Percentiles rank a stretch among this genome's conserved stretches.
Conservation (phyloP, 2,888 invertebrate genomes). For the Aphodius sticticus region DNA sequence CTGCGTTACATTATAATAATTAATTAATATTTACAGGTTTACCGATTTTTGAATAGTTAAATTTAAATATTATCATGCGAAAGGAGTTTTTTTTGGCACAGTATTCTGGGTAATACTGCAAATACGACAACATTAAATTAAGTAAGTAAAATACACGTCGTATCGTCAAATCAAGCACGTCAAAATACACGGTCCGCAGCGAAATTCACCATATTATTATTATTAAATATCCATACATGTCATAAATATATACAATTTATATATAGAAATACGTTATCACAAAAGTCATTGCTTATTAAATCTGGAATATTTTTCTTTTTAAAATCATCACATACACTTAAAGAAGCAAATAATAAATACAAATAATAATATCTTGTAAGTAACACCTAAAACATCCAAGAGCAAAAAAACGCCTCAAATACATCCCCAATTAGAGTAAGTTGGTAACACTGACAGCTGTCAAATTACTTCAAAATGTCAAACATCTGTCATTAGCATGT, state of each 20-base stretch:
- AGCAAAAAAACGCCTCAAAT: constrained; percentile 40
- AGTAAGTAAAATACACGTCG: constrained; percentile 44
- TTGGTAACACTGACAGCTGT: constrained; percentile 10
- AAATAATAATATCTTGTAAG: constrained; percentile 39
- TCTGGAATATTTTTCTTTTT: constrained; percentile 56
- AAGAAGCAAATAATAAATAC: constrained; percentile 54
- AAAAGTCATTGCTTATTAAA: constrained; percentile 57
- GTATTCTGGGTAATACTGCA: constrained; percentile 54
- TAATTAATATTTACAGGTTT: not conserved
- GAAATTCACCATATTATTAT: constrained; percentile 22
- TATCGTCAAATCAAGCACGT: constrained; percentile 12
- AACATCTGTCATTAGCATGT: too few relatives aligned
- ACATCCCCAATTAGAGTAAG: constrained; percentile 31
- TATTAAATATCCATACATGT: constrained; percentile 38
- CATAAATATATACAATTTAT: constrained; percentile 37
- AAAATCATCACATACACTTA: constrained; percentile 56
- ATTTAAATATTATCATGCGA: constrained; percentile 38
- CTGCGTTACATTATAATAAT: constrained; percentile 12
- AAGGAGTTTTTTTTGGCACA: constrained; percentile 53
- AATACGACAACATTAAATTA: constrained; percentile 48
- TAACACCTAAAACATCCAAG: not conserved
- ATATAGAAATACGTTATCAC: constrained; percentile 54
- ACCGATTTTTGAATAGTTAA: not conserved
- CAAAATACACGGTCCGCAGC: not conserved
- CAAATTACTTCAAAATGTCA: too few relatives aligned